Base-by-base conservation (phyloP, 2,797 vertebrate genomes). In the Sebastiscus albofasciatus region DNA sequence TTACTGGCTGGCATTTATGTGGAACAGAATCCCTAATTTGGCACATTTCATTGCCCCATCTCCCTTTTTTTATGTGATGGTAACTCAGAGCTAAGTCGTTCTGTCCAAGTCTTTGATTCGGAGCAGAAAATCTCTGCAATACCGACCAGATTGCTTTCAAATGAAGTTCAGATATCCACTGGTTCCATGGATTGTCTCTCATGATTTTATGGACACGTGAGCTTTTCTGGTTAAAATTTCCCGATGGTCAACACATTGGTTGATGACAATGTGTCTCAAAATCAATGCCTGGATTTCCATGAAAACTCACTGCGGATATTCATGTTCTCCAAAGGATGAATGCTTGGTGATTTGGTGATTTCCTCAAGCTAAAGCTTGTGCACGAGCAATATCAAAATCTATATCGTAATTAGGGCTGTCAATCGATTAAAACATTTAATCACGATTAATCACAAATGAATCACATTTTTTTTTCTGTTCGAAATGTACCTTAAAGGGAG, bases 1-100 rank as follows among this genome's bases (percentile, higher is more conserved):
- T 85, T 79, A 80, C 73, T 76, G 74, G 52, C 46, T 87, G 54
- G 42, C 42, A 81, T 73, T 88, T 46, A 79, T 74, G 34, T 68
- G 62, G 68, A 84, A 83, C 52, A 72, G 75, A 72, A 56, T 82
- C 67, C n/a, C 27, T 52, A 77, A 69, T 70, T 76, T 58, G 55
- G 64, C 72, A 27, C 4, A 59, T 64, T 80, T 33, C 59, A 52
- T 20, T 67, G 49, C 42, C 33, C 5, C 36, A 13, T 46, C 66
- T 60, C 59, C 33, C 34, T 61, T 52, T 18, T 22, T 62, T 22
- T 46, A 16, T 59, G 66, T 13, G 2, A 33, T 33, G 39, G 8
- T 61, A 54, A 33, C 6, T 20, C 9, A 20, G 54, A 31, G 24
- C 13, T 56, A 71, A 60, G 22, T 67, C 6, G 8, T 20, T 46